A percentile compares a stretch with the other conserved stretches of the same genome.
Evolutionary conservation across 2,888 invertebrate genomes (phyloP).

Genomic region (Conomelus anceps): DNA sequence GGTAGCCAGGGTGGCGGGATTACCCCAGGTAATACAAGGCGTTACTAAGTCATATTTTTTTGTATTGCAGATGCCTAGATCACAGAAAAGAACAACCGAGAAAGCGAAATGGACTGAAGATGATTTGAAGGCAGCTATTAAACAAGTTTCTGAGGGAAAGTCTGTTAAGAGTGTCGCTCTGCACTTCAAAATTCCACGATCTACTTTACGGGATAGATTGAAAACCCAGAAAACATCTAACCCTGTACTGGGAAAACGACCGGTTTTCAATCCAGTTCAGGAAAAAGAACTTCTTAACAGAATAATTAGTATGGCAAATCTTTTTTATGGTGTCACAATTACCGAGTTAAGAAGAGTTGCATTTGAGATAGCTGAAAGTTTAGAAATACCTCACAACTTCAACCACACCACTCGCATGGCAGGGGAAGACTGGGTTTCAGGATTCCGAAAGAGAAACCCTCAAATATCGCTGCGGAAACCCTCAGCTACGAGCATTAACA

Average conservation of each 20-base stretch:
- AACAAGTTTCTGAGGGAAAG: neutral
- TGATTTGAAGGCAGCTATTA: neutral
- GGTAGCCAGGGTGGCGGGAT: too few relatives aligned
- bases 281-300: neutral
- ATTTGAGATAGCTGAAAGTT: conserved; percentile 15
- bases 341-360: conserved; percentile 25
- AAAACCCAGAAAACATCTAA: neutral
- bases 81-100: neutral
- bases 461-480: neutral
- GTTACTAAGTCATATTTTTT: neutral
- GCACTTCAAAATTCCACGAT: conserved; percentile 6
- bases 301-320: neutral
- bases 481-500: conserved; percentile 2
- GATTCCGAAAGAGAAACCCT: neutral
- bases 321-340: conserved; percentile 22
- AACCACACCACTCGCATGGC: conserved; percentile 16
- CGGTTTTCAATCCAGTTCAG: neutral
- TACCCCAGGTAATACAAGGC: neutral
- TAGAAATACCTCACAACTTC: conserved; percentile 24
- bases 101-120: conserved; percentile 14
- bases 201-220: conserved; percentile 3
- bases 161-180: neutral
- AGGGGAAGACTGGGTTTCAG: conserved; percentile 1
- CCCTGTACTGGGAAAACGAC: neutral
- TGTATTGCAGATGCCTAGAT: neutral